phyloP scores from a whole-genome alignment of 2,113 vertebrate genomes.

The Lophura nycthemera region DNA sequence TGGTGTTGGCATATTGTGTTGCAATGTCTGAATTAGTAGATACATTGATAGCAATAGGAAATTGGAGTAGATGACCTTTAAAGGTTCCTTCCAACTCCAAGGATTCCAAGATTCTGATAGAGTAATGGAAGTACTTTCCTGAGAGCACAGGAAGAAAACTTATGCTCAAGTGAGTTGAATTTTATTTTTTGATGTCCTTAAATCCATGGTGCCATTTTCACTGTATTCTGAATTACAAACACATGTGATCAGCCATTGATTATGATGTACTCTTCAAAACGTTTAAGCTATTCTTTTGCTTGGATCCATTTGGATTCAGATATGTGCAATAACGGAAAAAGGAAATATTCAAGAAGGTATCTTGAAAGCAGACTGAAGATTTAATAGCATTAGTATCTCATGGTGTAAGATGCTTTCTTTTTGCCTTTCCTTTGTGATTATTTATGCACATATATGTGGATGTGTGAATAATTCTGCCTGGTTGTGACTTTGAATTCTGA shows the following conservation, averaged over 20 bases:
- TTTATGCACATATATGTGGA: background rate
- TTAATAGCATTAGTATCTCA: background rate
- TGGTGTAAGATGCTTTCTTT: background rate
- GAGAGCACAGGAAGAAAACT: background rate
- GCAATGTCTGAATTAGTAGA: background rate
- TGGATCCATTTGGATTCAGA: background rate
- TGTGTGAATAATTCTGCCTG: background rate
- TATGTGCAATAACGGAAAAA: background rate
- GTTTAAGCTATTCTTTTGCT: background rate
- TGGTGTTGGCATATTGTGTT: background rate
- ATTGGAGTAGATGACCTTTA: too few species aligned
- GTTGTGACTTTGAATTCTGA: background rate
- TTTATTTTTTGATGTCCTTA: background rate
- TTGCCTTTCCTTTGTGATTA: background rate
- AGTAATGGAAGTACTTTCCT: background rate
- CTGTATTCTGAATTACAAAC: background rate
- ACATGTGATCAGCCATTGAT: background rate
- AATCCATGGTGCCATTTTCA: background rate
- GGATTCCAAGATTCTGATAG: too few species aligned
- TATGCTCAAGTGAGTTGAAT: background rate
- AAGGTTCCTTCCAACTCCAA: too few species aligned
- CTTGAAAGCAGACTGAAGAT: background rate
- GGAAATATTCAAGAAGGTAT: background rate
- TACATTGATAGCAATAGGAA: background rate
- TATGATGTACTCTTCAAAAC: background rate